Evolutionary conservation across 2,113 vertebrate genomes (phyloP).

Genomic region (Sterrhoptilus dennistouni): DNA sequence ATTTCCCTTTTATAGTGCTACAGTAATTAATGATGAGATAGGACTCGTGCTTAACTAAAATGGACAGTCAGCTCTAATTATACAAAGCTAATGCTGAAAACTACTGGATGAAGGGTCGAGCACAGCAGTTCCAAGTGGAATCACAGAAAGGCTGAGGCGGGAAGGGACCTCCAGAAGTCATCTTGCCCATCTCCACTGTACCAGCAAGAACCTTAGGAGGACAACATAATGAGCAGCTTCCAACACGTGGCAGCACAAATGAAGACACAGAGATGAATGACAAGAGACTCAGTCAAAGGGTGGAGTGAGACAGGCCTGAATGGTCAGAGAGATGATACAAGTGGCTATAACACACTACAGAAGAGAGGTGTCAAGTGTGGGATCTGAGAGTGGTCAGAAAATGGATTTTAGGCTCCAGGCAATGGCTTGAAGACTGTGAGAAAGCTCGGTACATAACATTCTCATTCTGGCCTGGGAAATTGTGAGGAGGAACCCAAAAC

Average conservation of each 20-base stretch:
- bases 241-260: not conserved
- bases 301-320: not conserved
- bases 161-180: not conserved
- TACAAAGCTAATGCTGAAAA: not conserved
- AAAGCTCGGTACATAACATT: too few species aligned
- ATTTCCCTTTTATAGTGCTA: not conserved
- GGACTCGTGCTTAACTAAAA: not conserved
- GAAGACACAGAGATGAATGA: not conserved
- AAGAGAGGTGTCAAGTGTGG: not conserved
- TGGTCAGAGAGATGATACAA: not conserved
- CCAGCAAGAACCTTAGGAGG: not conserved
- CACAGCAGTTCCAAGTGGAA: not conserved
- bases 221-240: not conserved
- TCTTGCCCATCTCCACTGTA: not conserved
- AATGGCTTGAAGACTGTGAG: too few species aligned
- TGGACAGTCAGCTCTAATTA: not conserved
- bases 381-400: too few species aligned
- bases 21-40: not conserved
- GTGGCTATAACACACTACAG: not conserved
- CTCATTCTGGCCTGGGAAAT: too few species aligned
- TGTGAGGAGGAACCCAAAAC: too few species aligned
- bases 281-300: not conserved
- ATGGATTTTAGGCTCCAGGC: too few species aligned
- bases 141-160: not conserved
- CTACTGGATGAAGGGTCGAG: accelerated